phyloP scores from a whole-genome alignment of 2,797 vertebrate genomes.

The Lepilemur ruficaudatus region DNA sequence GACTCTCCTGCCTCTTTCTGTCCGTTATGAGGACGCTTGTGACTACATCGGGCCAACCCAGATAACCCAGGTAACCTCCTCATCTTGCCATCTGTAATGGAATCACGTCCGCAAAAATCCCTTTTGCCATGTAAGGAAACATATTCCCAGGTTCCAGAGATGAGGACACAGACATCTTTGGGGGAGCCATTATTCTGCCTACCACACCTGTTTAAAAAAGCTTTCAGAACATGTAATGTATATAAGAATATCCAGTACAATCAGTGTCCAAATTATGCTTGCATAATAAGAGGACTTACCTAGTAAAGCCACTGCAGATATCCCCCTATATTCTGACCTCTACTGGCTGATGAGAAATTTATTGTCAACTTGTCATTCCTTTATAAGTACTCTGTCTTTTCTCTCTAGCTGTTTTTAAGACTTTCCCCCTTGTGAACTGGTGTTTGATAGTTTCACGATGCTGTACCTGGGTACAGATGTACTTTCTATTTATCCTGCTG shows the following conservation, averaged over 20 bases:
- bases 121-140: background rate
- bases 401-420: background rate
- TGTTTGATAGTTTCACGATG: background rate
- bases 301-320: background rate
- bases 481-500: background rate
- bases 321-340: background rate
- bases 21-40: background rate
- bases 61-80: background rate
- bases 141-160: background rate
- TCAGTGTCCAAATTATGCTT: background rate
- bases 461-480: background rate
- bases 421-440: background rate
- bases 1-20: background rate
- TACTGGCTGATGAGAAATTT: background rate
- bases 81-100: background rate
- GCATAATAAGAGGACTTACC: background rate
- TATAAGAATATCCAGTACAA: background rate
- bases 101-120: background rate
- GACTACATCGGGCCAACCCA: background rate
- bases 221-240: background rate
- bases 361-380: background rate
- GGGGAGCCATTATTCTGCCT: background rate
- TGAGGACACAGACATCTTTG: background rate
- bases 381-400: background rate
- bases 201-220: background rate